Base-by-base conservation (phyloP, 2,888 invertebrate species). In the Scaptomyza parva region DNA sequence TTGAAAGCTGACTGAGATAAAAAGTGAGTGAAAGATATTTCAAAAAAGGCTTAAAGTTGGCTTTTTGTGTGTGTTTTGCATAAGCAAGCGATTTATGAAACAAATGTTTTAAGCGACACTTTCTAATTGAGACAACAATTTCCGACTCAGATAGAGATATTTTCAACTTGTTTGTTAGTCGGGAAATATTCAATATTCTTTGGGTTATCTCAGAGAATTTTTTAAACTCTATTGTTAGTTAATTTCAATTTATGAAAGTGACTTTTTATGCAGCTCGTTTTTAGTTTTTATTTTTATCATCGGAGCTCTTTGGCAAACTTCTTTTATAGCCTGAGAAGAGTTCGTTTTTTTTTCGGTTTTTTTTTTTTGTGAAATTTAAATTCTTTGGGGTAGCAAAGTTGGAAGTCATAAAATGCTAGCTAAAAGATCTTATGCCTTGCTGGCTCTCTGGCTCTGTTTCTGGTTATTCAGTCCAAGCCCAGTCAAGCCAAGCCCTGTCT, bases 391-490 rank as follows among this genome's bases (percentile, higher is more conserved):
- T 60, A 26, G 35, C 47, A 74, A 65, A 65, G 53, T 66, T 18
- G 17, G 37, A 52, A 70, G 74, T 62, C 71, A 62, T 70, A 74
- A 76, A 73, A 76, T 54, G 57, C 53, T 51, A 52, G 65, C 76
- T 55, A 53, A 62, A 70, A 70, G 65, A 74, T 74, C 65, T 76
- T 75, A 47, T 70, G 64, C 61, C 64, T 72, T 68, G 62, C 55
- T 73, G 62, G 54, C 68, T 57, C 68, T 57, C 50, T 26, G 68
- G 54, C 72, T 40, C 62, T 33, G 67, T 45, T 40, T 12, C 57
- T 57, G n/a, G n/a, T n/a, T n/a, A n/a, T 50, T 47, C 40, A 24
- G 30, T 40, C 43, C n/a, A 47, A 24, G 30, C 48, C 43, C 12
- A 44, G 14, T 26, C 37, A 37, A 37, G 37, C 37, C 37, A 17